Evolutionary conservation across 2,113 vertebrate genomes (phyloP), one percentile per base, ranked within the genome.

Genomic region (Misgurnus anguillicaudatus): DNA sequence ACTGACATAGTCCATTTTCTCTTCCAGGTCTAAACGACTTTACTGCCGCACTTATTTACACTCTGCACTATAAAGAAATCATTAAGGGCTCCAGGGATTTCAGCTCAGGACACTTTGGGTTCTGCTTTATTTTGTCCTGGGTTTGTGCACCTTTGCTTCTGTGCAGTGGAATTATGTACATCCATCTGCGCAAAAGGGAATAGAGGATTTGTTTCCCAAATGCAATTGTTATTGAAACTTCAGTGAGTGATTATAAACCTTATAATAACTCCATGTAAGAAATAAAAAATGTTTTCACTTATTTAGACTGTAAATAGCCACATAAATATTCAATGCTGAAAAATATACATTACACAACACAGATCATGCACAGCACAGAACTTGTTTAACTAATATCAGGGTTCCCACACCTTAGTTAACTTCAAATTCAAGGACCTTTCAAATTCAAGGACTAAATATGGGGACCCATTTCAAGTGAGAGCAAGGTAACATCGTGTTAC

Each of bases 101-200:
- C 72, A 82, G 64, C 31, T 75, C 78, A 1, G 95, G 95, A 84
- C 91, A 89, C 76, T 96, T 94, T 9, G 94, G 95, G 3, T 95
- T 95, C 89, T 96, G 95, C 84, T 96, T 93, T 8, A 89, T 92
- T 74, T 86, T 96, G 78, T 93, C 94, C 61, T 97, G 95, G 95
- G 91, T 95, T 83, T 94, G 93, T 81, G 94, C 94, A 24, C 95
- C 95, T 36, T 87, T 96, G 48, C 90, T 94, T 68, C 88, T 96
- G 76, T 86, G 88, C 68, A 96, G 95, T 0, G 94, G 95, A 1
- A 16, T 94, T 73, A 88, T 96, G 80, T 97, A 97, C 80, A 91
- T 96, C 84, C 94, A 95, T 82, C 88, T 97, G 77, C 92, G 95
- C 55, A 96, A 96, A 85, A 94, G 94, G 64, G 91, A 96, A 83